phyloP scores from a whole-genome alignment of 1,140 invertebrate genomes.

The Whitmania pigra region DNA sequence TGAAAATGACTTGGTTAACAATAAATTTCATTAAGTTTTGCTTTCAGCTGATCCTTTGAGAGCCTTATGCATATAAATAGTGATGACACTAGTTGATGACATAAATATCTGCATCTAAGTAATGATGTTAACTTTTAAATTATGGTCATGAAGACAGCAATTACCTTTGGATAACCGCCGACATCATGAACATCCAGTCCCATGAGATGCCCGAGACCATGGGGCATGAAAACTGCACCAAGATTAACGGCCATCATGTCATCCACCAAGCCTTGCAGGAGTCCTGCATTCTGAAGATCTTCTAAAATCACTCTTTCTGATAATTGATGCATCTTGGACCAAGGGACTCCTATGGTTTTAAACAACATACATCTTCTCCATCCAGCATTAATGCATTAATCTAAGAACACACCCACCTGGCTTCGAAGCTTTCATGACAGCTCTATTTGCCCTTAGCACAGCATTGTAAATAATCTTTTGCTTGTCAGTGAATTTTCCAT shows the following conservation, averaged over 20 bases:
- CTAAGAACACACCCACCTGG: conserved; percentile 49
- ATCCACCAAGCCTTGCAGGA: conserved; percentile 70
- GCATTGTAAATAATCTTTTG: conserved; percentile 85
- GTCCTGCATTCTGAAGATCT: conserved; percentile 58
- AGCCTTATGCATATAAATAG: too few species aligned
- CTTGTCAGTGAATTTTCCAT: conserved; percentile 82
- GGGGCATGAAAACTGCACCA: conserved; percentile 81
- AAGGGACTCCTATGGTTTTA: conserved; percentile 55
- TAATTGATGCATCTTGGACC: conserved; percentile 84
- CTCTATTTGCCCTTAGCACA: conserved; percentile 68
- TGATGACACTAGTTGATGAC: too few species aligned
- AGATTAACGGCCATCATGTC: conserved; percentile 67
- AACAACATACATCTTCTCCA: background rate
- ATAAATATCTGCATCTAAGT: too few species aligned
- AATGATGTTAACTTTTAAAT: too few species aligned
- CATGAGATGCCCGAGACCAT: conserved; percentile 87
- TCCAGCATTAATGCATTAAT: background rate
- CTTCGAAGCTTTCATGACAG: conserved; percentile 66
- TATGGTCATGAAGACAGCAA: too few species aligned
- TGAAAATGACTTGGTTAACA: too few species aligned
- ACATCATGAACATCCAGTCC: conserved; percentile 94
- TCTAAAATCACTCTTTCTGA: conserved; percentile 66
- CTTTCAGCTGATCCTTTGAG: too few species aligned
- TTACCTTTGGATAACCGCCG: conserved; percentile 62
- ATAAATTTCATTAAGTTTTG: too few species aligned